A percentile compares a stretch with the other conserved stretches of the same genome.
Evolutionary conservation across 2,113 vertebrate genomes (phyloP).

Genomic region (Stercorarius parasiticus): DNA sequence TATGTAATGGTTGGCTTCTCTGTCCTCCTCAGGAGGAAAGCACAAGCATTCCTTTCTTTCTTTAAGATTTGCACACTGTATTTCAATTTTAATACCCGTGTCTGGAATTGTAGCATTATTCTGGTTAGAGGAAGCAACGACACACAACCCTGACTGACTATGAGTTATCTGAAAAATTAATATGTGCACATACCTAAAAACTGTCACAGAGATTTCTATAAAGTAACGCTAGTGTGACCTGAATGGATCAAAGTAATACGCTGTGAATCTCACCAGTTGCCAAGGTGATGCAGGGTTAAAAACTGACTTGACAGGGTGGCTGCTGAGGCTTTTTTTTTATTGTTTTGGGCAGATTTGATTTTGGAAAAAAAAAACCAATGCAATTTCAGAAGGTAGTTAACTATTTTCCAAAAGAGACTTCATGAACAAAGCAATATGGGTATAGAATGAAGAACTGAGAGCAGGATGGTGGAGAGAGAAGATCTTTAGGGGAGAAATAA

Average conservation of each 20-base stretch:
- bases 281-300: not conserved
- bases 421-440: not conserved
- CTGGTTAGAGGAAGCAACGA: not conserved
- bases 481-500: not conserved
- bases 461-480: not conserved
- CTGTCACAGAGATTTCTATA: not conserved
- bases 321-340: not conserved
- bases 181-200: not conserved
- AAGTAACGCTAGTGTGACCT: not conserved
- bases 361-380: not conserved
- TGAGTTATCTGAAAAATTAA: not conserved
- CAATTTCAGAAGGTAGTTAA: not conserved
- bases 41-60: not conserved
- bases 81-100: not conserved
- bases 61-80: not conserved
- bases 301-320: not conserved
- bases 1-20: not conserved
- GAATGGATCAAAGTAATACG: not conserved
- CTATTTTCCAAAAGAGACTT: not conserved
- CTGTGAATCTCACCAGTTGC: not conserved
- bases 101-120: not conserved
- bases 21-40: not conserved
- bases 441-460: not conserved
- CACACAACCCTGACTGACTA: fast-evolving
- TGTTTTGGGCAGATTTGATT: not conserved